Percentiles rank a stretch among this genome's conserved stretches.
Conservation (phyloP, 2,113 vertebrate genomes). For the Tursiops truncatus region DNA sequence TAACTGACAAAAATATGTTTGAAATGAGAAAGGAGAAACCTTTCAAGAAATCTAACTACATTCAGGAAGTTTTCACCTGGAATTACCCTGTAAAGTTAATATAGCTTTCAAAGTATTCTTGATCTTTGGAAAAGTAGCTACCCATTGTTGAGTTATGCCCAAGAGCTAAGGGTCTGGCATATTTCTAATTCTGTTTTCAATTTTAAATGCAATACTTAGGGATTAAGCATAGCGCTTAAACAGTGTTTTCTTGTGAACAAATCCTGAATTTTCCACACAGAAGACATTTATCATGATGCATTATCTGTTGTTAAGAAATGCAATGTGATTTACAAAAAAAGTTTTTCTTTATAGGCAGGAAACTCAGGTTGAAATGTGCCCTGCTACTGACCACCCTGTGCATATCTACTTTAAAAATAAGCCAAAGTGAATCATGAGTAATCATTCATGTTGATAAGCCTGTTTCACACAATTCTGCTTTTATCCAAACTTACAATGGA, state of each 20-base stretch:
- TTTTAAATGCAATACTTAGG: background rate
- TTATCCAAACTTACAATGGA: background rate
- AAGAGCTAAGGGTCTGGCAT: background rate
- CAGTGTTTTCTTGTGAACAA: constrained; percentile 10
- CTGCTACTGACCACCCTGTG: background rate
- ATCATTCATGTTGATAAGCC: background rate
- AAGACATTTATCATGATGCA: constrained; percentile 20
- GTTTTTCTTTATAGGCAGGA: background rate
- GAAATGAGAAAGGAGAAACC: background rate
- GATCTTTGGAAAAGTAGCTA: constrained; percentile 24
- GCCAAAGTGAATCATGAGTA: background rate
- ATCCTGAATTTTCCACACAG: background rate
- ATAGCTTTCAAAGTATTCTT: background rate
- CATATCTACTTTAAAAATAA: background rate
- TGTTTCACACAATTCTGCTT: background rate
- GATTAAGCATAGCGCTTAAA: background rate
- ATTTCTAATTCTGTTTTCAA: constrained; percentile 30
- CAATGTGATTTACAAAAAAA: background rate
- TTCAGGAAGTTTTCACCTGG: background rate
- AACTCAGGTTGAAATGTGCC: background rate
- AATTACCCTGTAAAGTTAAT: background rate
- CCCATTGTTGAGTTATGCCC: background rate
- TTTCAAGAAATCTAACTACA: constrained; percentile 1
- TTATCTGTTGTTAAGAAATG: constrained; percentile 24
- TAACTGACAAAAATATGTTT: background rate